Base-by-base conservation (phyloP, 2,888 invertebrate genomes). In the Physocephala rufipes region DNA sequence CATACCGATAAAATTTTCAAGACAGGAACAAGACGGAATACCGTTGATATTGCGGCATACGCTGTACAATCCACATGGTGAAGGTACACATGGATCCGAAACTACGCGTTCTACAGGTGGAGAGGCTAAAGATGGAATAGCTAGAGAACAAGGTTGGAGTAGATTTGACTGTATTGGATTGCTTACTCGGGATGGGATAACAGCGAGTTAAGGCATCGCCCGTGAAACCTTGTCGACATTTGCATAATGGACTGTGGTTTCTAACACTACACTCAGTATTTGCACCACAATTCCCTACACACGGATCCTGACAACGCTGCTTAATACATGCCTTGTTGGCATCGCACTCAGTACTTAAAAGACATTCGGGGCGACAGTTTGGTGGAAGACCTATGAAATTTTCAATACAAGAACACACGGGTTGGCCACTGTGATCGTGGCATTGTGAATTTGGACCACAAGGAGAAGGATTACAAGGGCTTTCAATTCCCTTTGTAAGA, bases 211-310 rank as follows among this genome's bases (percentile, higher is more conserved):
- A 93, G 58, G 94, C 92, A 87, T 94, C 93, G 76, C 94, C 93
- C 77, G 91, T 91, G 79, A 89, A 92, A 67, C 90, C 90, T 76
- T 86, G 85, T 70, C 88, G 88, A 81, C 95, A 95, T 71, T 89
- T 90, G 82, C 94, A 95, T 71, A 93, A 89, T 1, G 94, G 93
- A 79, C 91, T 91, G 81, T 94, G 94, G 81, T 93, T 93, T 24
- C 91, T 89, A 4, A 93, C 92, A 82, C 89, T 89, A 80, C 94
- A 94, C 77, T 90, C 89, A 5, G 93, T 90, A 77, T 90, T 90
- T 64, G 88, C 86, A 67, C 90, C 90, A 78, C 90, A 91, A 3
- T 88, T 87, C 58, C 88, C 89, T 1, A 87, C 87, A 75, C 92
- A 92, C 16, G 92, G 92, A 84, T 92, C 89, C 63, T 85, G 82